These are phyloP conservation scores for Sympetrum striolatum DNA, from an alignment of 2,888 invertebrate genomes.

Conservation along the genomic window DNA sequence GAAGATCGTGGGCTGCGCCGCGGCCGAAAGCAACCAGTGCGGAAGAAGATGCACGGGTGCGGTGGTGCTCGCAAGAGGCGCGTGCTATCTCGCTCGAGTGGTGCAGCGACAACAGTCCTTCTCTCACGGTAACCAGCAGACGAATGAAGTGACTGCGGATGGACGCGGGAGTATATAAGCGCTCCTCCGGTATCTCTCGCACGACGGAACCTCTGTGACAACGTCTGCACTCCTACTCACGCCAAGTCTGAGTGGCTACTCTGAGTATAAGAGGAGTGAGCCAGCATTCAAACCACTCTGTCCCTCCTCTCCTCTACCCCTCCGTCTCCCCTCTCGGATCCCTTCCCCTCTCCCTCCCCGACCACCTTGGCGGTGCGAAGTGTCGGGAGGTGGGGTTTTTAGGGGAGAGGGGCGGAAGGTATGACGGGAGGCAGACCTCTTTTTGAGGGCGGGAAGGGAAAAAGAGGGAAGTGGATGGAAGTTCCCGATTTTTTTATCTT, in stretches of 20 bases:
- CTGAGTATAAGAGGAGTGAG: not conserved
- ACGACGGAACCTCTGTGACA: not conserved
- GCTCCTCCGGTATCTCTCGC: not conserved
- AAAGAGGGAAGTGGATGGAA: not conserved
- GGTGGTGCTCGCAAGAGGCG: not conserved
- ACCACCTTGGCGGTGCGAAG: not conserved
- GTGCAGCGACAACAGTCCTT: not conserved
- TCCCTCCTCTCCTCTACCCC: not conserved
- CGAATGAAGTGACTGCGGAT: not conserved
- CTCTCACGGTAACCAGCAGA: not conserved
- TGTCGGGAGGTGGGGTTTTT: not conserved
- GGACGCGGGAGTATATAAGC: not conserved
- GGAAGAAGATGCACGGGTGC: not conserved
- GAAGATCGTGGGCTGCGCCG: not conserved
- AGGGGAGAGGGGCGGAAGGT: not conserved
- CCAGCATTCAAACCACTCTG: conserved; percentile 19
- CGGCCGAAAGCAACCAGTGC: not conserved
- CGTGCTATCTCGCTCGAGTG: not conserved
- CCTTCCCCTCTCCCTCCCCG: not conserved
- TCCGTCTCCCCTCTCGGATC: not conserved
- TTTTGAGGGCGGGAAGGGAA: not conserved
- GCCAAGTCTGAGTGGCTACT: conserved; percentile 35
- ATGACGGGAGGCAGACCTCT: not conserved
- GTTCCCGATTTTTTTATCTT: not conserved
- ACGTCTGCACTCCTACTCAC: not conserved